Conservation (phyloP, 2,113 vertebrate species). For the Mustelus asterias region DNA sequence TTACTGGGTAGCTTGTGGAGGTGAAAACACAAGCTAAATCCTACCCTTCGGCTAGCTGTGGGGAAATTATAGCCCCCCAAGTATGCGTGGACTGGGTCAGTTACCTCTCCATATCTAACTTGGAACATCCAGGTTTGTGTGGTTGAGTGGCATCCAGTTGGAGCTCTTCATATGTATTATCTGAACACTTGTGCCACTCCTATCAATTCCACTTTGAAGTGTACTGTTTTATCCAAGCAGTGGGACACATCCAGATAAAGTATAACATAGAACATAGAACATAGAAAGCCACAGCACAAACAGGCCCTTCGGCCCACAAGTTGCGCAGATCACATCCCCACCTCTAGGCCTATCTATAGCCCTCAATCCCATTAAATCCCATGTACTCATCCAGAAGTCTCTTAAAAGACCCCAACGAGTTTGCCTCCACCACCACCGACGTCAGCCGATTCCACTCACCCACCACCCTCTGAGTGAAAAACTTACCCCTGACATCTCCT, state of each 20-base stretch:
- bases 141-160: background rate
- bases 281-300: no score
- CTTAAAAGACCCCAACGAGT: no score
- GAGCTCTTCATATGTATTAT: background rate
- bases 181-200: background rate
- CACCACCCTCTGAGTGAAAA: no score
- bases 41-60: background rate
- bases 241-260: background rate
- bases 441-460: no score
- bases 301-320: no score
- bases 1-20: background rate
- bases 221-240: background rate
- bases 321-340: no score
- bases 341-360: no score
- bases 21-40: background rate
- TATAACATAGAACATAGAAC: no score
- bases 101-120: background rate
- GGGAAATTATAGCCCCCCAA: background rate
- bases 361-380: no score
- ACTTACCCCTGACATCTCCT: no score
- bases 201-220: background rate
- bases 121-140: background rate
- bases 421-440: no score
- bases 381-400: no score
- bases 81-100: background rate